Evolutionary conservation across 2,888 invertebrate genomes (phyloP), one percentile per base, ranked within the genome.

Genomic region (Mystacides longicornis): DNA sequence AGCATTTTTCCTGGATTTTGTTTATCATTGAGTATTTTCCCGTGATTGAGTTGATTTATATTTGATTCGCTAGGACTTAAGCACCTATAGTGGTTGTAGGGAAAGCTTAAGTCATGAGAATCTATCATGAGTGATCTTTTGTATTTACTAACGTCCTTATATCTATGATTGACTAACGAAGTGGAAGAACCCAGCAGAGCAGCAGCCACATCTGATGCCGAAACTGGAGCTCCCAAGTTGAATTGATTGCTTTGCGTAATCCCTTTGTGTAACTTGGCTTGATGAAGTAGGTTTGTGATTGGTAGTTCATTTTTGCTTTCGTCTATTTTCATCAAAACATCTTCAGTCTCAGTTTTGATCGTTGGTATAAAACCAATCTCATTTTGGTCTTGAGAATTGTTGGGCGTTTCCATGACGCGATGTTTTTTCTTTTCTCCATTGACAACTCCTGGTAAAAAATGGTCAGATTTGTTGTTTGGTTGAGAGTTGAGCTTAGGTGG

Each of bases 11-110:
- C 65, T 3, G 59, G 50, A 27, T 49, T 55, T n/a, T 58, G 60
- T 18, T 56, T 54, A 11, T 45, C 23, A 2, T 53, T 55, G 18
- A 19, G 11, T 1, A 58, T 45, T 23, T 57, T 60, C 2, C 53
- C 50, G 9, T 57, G 59, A 23, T 52, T 59, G 19, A 60, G 21
- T 18, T 60, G 60, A n/a, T 43, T 56, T 9, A 60, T 58, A 58
- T 74, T 74, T 61, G 75, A 75, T 63, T 81, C 81, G 60, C 82
- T 83, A 5, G 83, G 83, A 64, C 83, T 83, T 20, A 84, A 73
- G 66, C 83, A 86, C 68, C 85, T 81, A 70, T 87, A 88, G 62
- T 87, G 85, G 66, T 85, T 83, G 68, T 87, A 89, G 2, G 87
- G 85, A 0, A 83, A 83, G 67, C 86, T 86, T 48, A 86, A 74